Conservation (phyloP, 2,797 vertebrate genomes). For the Anniella stebbinsi region DNA sequence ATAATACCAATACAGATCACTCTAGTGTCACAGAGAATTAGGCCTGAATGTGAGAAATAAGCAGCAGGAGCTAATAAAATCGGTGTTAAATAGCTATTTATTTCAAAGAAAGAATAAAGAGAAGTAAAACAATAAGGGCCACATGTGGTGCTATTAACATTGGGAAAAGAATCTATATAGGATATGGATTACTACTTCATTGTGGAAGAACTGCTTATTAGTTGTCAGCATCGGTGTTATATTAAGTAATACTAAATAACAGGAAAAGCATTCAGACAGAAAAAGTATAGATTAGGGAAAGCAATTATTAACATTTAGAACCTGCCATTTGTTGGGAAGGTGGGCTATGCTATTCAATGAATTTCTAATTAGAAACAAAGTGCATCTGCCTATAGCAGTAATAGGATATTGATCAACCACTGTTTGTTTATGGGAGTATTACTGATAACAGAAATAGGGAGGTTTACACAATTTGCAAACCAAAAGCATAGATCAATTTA, state of each 20-base stretch:
- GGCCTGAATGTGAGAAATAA: constrained; percentile 55
- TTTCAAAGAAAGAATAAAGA: constrained; percentile 57
- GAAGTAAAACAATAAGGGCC: constrained; percentile 42
- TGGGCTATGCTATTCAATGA: constrained; percentile 46
- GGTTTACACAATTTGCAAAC: constrained; percentile 54
- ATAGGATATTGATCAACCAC: constrained; percentile 71
- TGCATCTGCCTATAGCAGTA: constrained; percentile 66
- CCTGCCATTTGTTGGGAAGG: constrained; percentile 36
- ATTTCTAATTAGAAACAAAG: constrained; percentile 72
- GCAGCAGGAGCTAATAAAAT: constrained; percentile 70
- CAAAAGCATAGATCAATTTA: constrained; percentile 24
- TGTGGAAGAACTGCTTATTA: constrained; percentile 26
- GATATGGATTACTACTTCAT: constrained; percentile 22
- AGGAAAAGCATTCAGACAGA: constrained; percentile 41
- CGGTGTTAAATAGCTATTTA: constrained; percentile 55
- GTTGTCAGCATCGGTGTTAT: constrained; percentile 32
- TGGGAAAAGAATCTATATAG: constrained; percentile 42
- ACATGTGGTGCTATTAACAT: constrained; percentile 49
- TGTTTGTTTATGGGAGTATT: constrained; percentile 53
- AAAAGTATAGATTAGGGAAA: constrained; percentile 54
- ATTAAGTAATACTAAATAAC: constrained; percentile 24
- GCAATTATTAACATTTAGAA: constrained; percentile 58
- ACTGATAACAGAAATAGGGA: constrained; percentile 60
- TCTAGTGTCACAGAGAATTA: constrained; percentile 61
- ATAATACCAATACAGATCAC: constrained; percentile 68